A percentile compares a stretch with the other conserved stretches of the same genome.
phyloP scores from a whole-genome alignment of 2,888 invertebrate genomes.

The Diarsia brunnea region DNA sequence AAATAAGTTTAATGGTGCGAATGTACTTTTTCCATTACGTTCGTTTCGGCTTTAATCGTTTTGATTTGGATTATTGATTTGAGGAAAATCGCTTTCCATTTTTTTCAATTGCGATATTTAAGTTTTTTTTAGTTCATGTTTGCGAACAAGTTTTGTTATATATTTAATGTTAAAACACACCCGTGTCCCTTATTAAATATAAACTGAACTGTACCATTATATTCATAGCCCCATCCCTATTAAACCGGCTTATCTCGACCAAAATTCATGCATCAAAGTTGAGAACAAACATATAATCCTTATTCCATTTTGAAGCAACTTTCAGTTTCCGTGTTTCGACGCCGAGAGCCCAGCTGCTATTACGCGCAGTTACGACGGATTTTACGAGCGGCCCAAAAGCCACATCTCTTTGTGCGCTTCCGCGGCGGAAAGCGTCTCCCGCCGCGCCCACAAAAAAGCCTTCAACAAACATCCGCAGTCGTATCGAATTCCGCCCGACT shows the following conservation, averaged over 20 bases:
- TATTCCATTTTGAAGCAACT: slow-evolving; percentile 58
- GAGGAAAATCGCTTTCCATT: slow-evolving; percentile 7
- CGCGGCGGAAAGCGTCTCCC: slow-evolving; percentile 63
- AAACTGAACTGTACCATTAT: slow-evolving; percentile 2
- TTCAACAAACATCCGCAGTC: slow-evolving; percentile 72
- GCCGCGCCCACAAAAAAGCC: slow-evolving; percentile 69
- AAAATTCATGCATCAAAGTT: slow-evolving; percentile 58
- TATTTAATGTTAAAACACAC: background rate
- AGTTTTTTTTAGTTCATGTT: background rate
- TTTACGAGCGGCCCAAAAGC: slow-evolving; percentile 77
- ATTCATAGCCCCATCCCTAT: background rate
- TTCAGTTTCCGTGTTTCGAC: slow-evolving; percentile 51
- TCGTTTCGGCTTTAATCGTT: slow-evolving; percentile 53
- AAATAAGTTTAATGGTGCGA: slow-evolving; percentile 71
- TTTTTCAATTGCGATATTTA: background rate
- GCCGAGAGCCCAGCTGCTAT: slow-evolving; percentile 67
- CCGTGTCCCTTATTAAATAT: background rate
- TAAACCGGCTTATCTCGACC: slow-evolving; percentile 28
- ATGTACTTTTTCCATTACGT: slow-evolving; percentile 69
- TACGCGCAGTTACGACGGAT: slow-evolving; percentile 72
- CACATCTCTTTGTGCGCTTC: slow-evolving; percentile 73
- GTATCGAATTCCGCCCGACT: slow-evolving; percentile 72
- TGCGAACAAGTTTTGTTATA: background rate
- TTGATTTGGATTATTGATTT: slow-evolving; percentile 55
- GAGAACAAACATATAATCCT: slow-evolving; percentile 59